A percentile compares a stretch with the other conserved stretches of the same genome.
phyloP scores from a whole-genome alignment of 2,888 invertebrate genomes.

The Hirtodrosophila alboralis region DNA sequence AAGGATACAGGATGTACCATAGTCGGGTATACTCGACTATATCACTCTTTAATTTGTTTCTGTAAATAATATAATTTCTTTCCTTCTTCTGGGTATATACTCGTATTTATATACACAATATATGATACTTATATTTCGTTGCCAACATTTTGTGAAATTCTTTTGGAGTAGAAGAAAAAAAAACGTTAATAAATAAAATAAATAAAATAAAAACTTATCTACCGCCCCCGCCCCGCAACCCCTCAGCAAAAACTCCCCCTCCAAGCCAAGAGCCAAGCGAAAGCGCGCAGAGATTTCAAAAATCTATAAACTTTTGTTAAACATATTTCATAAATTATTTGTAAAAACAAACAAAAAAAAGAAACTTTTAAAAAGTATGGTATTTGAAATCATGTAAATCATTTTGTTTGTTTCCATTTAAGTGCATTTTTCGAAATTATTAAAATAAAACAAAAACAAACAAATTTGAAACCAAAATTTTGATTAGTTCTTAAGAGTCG shows the following conservation, averaged over 20 bases:
- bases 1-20: too few relatives aligned
- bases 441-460: conserved; percentile 15
- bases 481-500: conserved; percentile 54
- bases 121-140: conserved; percentile 63
- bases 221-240: too few relatives aligned
- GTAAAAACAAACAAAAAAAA: conserved; percentile 22
- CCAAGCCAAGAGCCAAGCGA: conserved; percentile 74
- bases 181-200: conserved; percentile 19
- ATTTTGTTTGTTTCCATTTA: conserved; percentile 57
- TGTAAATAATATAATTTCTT: conserved; percentile 64
- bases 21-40: too few relatives aligned
- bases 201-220: too few relatives aligned
- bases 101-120: conserved; percentile 36
- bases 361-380: conserved; percentile 13
- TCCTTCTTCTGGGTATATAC: conserved; percentile 19
- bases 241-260: background rate
- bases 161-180: conserved; percentile 12
- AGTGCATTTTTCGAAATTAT: conserved; percentile 56
- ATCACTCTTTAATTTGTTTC: too few relatives aligned
- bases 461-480: conserved; percentile 71
- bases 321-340: conserved; percentile 60
- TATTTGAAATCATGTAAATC: too few relatives aligned
- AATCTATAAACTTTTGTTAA: conserved; percentile 79
- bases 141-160: conserved; percentile 68
- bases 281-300: conserved; percentile 73